phyloP scores from a whole-genome alignment of 2,888 invertebrate genomes.

The Drosophila suboccidentalis region DNA sequence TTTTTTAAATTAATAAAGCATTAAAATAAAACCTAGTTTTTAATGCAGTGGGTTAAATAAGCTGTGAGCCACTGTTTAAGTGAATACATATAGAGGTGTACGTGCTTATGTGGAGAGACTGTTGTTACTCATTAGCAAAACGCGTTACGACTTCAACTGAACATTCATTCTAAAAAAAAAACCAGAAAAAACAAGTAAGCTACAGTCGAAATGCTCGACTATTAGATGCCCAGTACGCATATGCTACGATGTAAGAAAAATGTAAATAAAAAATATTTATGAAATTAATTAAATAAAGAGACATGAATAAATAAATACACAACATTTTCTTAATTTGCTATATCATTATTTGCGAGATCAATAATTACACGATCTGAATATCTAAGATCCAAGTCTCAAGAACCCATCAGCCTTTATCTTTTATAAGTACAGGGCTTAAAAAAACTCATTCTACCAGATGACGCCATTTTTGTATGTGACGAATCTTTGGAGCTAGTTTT shows the following conservation, averaged over 20 bases:
- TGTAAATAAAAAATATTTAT: too few species aligned
- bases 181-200: background rate
- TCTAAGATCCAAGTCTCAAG: too few species aligned
- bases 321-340: too few species aligned
- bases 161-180: constrained; percentile 13
- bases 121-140: constrained; percentile 70
- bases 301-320: too few species aligned
- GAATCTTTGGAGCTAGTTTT: constrained; percentile 42
- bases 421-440: background rate
- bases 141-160: constrained; percentile 37
- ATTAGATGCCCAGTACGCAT: too few species aligned
- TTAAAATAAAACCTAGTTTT: too few species aligned
- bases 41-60: too few species aligned
- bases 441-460: constrained; percentile 44
- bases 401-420: background rate
- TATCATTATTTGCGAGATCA: too few species aligned
- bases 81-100: constrained; percentile 10
- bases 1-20: too few species aligned
- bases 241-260: too few species aligned
- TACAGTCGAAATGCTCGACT: background rate
- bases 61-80: background rate
- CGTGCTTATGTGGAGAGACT: constrained; percentile 12
- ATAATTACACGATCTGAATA: too few species aligned
- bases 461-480: constrained; percentile 66
- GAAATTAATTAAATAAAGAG: too few species aligned